Evolutionary conservation across 2,113 vertebrate species (phyloP).

Genomic region (Cochlearius cochlearius): DNA sequence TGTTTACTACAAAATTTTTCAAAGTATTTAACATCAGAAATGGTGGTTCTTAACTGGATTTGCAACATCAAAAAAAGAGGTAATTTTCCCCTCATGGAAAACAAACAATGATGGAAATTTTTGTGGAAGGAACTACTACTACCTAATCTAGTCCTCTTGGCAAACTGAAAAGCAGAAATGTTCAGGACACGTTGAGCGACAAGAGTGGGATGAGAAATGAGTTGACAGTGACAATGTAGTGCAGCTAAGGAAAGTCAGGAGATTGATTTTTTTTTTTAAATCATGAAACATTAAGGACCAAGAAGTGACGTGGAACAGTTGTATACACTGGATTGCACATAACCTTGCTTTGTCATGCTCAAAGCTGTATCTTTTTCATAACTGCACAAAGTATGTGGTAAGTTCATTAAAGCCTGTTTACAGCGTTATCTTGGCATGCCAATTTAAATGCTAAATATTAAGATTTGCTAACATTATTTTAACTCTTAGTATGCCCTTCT

Average conservation of each 20-base stretch:
- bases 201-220: background rate
- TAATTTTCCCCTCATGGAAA: background rate
- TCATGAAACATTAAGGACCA: background rate
- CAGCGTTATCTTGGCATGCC: background rate
- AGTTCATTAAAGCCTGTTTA: background rate
- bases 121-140: background rate
- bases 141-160: background rate
- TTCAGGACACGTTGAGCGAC: background rate
- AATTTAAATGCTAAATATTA: background rate
- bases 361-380: background rate
- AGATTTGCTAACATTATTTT: background rate
- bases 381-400: background rate
- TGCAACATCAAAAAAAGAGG: background rate
- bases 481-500: background rate
- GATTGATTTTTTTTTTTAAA: background rate
- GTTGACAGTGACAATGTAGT: background rate
- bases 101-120: background rate
- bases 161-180: background rate
- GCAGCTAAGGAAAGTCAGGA: background rate
- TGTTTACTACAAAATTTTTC: background rate
- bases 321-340: background rate
- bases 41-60: background rate
- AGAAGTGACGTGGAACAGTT: background rate
- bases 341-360: conserved; percentile 36
- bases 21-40: background rate